These are phyloP conservation scores for Stomorhina lunata DNA, from an alignment of 2,888 invertebrate species.

Conservation along the genomic window DNA sequence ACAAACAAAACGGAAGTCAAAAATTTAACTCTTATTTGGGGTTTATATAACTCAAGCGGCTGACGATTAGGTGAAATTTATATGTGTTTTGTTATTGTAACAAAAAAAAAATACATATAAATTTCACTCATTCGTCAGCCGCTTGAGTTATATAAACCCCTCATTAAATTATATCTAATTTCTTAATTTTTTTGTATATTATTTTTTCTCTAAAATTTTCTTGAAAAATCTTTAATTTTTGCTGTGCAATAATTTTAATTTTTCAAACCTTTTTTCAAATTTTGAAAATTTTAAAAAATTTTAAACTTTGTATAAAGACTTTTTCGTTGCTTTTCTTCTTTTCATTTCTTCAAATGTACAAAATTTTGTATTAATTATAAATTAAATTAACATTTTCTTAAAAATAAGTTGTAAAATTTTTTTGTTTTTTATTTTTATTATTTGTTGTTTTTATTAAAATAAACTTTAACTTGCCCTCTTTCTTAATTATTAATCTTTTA, in stretches of 20 bases:
- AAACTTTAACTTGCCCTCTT: slow-evolving; percentile 27
- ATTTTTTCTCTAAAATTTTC: not conserved
- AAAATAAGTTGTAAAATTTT: slow-evolving; percentile 26
- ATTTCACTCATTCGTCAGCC: too few species aligned
- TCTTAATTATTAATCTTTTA: not conserved
- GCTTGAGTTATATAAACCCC: too few species aligned
- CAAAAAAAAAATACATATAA: too few species aligned
- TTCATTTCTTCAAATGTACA: slow-evolving; percentile 9
- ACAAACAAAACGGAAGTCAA: slow-evolving; percentile 5
- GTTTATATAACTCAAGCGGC: too few species aligned
- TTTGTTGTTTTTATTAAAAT: slow-evolving; percentile 21
- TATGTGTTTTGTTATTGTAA: too few species aligned
- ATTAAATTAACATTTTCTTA: slow-evolving; percentile 6
- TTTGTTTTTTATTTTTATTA: slow-evolving; percentile 46
- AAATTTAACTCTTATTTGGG: too few species aligned
- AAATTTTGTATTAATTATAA: not conserved
- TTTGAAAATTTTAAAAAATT: not conserved
- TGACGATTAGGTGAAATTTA: too few species aligned
- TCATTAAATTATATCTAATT: not conserved
- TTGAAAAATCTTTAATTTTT: not conserved
- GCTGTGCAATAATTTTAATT: not conserved
- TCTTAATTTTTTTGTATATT: not conserved
- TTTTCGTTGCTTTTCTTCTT: not conserved
- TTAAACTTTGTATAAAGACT: slow-evolving; percentile 1
- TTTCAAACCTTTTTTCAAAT: not conserved